Conservation (phyloP, 2,888 invertebrate species). For the Sphaeridia pumilis region DNA sequence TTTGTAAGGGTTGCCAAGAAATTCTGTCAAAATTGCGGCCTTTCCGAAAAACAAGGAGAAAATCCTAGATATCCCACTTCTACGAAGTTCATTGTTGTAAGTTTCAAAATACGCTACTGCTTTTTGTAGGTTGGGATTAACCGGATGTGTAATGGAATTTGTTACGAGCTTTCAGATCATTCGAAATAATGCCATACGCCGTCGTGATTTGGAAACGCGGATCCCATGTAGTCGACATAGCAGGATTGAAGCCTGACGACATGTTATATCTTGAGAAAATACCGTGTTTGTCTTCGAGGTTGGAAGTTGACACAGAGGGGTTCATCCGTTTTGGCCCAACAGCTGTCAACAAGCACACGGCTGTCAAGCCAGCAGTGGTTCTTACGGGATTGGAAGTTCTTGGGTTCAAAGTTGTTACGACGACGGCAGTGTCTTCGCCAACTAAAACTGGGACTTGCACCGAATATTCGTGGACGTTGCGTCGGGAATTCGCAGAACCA, state of each 20-base stretch:
- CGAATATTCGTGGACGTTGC: constrained; percentile 90
- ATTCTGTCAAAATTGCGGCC: no score
- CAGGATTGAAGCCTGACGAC: constrained; percentile 34
- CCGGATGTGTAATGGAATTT: no score
- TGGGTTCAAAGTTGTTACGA: constrained; percentile 77
- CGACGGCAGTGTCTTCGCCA: constrained; percentile 44
- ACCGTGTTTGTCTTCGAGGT: constrained; percentile 29
- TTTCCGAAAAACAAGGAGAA: no score
- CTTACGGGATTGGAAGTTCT: constrained; percentile 75
- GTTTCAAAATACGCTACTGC: no score
- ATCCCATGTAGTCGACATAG: constrained; percentile 29
- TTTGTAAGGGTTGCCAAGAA: no score
- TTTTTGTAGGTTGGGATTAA: no score
- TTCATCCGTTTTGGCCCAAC: constrained; percentile 32
- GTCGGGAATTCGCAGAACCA: constrained; percentile 72
- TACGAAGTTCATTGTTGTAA: no score
- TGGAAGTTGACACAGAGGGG: constrained; percentile 34
- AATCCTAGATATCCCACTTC: no score
- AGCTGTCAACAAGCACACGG: constrained; percentile 17
- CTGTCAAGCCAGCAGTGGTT: constrained; percentile 47
- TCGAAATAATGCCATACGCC: constrained; percentile 31
- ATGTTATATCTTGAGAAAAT: constrained; percentile 32
- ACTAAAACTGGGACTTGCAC: constrained; percentile 45
- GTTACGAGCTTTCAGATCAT: no score
- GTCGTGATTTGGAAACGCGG: constrained; percentile 35